Percentiles rank a stretch among this genome's conserved stretches.
These are phyloP conservation scores for Bubalus kerabau DNA, from an alignment of 2,113 vertebrate genomes.

Conservation along the genomic window DNA sequence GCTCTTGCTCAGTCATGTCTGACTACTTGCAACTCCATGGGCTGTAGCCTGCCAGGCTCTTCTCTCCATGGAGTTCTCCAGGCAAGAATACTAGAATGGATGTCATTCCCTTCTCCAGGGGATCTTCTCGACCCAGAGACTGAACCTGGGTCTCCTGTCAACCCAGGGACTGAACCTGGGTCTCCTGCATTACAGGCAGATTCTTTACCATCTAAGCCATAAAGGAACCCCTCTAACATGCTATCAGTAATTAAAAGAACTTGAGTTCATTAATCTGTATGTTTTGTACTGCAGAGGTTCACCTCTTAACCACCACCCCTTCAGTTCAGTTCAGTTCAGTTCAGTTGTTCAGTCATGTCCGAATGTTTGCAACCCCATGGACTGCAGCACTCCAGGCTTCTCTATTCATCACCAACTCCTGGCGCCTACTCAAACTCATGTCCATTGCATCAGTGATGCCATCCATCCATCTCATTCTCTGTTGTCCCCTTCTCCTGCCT, in stretches of 20 bases:
- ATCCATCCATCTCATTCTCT: not conserved
- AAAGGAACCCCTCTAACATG: not conserved
- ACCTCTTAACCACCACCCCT: not conserved
- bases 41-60: not conserved
- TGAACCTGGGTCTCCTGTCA: not conserved
- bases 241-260: not conserved
- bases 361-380: not conserved
- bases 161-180: not conserved
- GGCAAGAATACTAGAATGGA: not conserved
- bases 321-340: not conserved
- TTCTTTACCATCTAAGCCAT: not conserved
- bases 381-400: not conserved
- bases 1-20: not conserved
- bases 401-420: not conserved
- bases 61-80: not conserved
- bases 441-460: rapidly evolving
- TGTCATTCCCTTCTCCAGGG: not conserved
- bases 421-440: not conserved
- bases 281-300: not conserved
- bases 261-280: not conserved
- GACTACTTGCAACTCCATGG: not conserved
- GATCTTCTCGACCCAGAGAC: not conserved
- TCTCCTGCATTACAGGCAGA: not conserved
- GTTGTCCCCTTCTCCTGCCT: not conserved
- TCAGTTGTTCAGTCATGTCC: not conserved